Conservation (phyloP, 2,888 invertebrate genomes). For the Drosophila suboccidentalis region DNA sequence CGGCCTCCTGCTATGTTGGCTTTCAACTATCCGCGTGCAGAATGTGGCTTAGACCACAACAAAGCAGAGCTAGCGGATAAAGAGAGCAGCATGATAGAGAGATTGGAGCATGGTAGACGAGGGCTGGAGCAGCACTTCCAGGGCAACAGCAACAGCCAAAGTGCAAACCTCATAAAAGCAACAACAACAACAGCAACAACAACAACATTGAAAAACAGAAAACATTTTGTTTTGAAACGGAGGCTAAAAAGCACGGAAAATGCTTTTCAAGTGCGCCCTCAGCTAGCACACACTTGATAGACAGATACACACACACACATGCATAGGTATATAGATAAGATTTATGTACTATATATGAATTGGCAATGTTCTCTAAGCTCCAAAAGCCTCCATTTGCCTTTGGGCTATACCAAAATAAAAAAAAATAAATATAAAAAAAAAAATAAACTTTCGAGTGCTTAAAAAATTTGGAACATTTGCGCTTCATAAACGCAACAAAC, state of each 20-base stretch:
- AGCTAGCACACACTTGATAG: constrained; percentile 39
- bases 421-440: not conserved
- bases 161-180: constrained; percentile 41
- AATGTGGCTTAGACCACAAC: constrained; percentile 66
- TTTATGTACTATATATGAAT: constrained; percentile 8
- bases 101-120: not conserved
- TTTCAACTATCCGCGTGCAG: constrained; percentile 56
- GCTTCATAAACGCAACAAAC: constrained; percentile 38
- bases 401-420: constrained; percentile 11
- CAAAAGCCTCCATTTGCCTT: constrained; percentile 35
- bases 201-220: constrained; percentile 24
- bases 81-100: constrained; percentile 6
- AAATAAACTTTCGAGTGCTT: constrained; percentile 37
- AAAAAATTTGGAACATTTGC: constrained; percentile 40
- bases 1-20: constrained; percentile 23
- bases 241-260: constrained; percentile 37
- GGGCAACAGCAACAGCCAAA: constrained; percentile 37
- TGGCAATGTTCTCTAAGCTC: constrained; percentile 23
- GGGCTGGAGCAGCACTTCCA: constrained; percentile 9
- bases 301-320: constrained; percentile 20
- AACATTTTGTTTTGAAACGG: constrained; percentile 30
- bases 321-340: not conserved
- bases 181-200: constrained; percentile 7
- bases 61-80: constrained; percentile 45
- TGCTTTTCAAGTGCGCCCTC: constrained; percentile 43